Base-by-base conservation (phyloP, 2,797 vertebrate genomes). In the Vultur gryphus region DNA sequence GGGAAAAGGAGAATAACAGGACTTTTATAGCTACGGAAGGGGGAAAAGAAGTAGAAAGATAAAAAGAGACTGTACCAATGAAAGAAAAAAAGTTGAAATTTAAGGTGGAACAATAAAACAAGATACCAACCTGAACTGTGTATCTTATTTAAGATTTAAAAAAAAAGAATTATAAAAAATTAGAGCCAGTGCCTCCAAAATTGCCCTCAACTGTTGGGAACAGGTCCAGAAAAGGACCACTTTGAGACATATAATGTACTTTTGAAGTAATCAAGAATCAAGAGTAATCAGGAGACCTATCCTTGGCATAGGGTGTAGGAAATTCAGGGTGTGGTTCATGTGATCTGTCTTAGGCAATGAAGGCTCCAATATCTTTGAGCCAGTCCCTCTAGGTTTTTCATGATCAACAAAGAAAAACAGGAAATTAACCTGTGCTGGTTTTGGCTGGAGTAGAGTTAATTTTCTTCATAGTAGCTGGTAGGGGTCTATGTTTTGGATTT, bases 361-460 rank as follows among this genome's bases (percentile, higher is more conserved):
- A 85, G 48, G 16, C 37, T 93, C 26, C 18, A 33, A 10, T 59
- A 73, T 39, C 48, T 93, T 84, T 90, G 26, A 90, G 48, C 3
- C 41, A 80, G 52, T 77, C 57, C 51, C 84, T 92, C 84, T 82
- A 96, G 37, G 52, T 73, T 95, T 95, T 90, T 94, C 72, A 61
- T 6, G 29, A 70, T 19, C 59, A 65, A 90, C 20, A 44, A 75
- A 86, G n/a, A 11, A 81, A 84, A 70, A 48, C 16, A 87, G 75
- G 71, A 93, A 92, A 92, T 85, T 77, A 85, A 64, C 31, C 51
- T 80, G 39, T 85, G 44, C 14, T 77, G 12, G 26, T 64, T 78
- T 90, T n/a, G 49, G 25, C 33, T 78, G 16, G 31, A 11, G 11
- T 29, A 43, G 61, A 54, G 24, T 39, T 61, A 29, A 15, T 61